phyloP scores from a whole-genome alignment of 2,797 vertebrate genomes.

The Vultur gryphus region DNA sequence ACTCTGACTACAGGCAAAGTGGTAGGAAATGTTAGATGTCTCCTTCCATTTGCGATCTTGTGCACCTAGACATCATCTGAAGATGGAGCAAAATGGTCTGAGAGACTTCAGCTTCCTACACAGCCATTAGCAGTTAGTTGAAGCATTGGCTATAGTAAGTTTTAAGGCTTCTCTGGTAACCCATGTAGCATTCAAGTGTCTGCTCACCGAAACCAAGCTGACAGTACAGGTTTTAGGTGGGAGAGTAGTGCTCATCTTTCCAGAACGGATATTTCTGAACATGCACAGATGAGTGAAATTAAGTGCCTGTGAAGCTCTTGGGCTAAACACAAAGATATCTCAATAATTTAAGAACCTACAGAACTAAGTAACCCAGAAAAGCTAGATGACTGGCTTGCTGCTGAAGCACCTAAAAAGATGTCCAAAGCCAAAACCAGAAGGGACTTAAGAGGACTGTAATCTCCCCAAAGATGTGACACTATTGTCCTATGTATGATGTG shows the following conservation, averaged over 20 bases:
- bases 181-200: rapidly evolving
- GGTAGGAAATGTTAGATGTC: background rate
- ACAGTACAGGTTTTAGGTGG: background rate
- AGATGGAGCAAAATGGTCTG: background rate
- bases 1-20: background rate
- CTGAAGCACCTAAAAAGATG: background rate
- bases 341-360: background rate
- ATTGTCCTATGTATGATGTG: background rate
- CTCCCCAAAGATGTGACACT: background rate
- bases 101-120: background rate
- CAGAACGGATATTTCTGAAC: background rate
- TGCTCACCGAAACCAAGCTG: background rate
- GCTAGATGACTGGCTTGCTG: background rate
- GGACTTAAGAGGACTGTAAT: background rate
- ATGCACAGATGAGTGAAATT: background rate
- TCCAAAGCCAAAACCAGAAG: background rate
- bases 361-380: background rate
- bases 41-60: background rate
- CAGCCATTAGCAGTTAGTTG: background rate
- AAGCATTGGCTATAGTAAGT: background rate
- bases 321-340: background rate
- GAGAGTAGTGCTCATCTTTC: background rate
- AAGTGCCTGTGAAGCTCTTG: background rate
- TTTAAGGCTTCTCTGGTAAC: background rate
- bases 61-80: background rate